A percentile compares a stretch with the other conserved stretches of the same genome.
phyloP scores from a whole-genome alignment of 2,797 vertebrate genomes.

The Notolepis coatsorum region DNA sequence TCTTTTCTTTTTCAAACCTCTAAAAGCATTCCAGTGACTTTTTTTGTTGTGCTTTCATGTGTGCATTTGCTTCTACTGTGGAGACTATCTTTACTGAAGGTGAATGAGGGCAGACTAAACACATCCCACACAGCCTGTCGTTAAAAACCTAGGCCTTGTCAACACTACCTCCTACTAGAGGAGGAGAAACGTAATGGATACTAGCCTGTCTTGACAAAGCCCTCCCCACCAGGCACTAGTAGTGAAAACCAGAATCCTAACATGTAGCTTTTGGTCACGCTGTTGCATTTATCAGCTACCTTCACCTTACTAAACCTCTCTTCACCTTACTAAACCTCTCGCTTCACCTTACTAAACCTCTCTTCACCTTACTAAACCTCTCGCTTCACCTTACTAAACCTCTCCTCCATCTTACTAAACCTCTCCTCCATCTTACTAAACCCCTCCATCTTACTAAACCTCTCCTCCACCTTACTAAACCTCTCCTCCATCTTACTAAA shows the following conservation, averaged over 20 bases:
- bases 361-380: too few species aligned
- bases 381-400: too few species aligned
- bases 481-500: too few species aligned
- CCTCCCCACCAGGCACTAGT: constrained; percentile 36
- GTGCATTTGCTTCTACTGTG: constrained; percentile 51
- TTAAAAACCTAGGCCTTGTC: constrained; percentile 35
- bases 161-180: constrained; percentile 28
- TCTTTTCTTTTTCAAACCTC: too few species aligned
- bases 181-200: constrained; percentile 37
- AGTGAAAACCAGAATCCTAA: constrained; percentile 42
- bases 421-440: too few species aligned
- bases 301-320: too few species aligned
- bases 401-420: too few species aligned
- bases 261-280: constrained; percentile 26
- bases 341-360: too few species aligned
- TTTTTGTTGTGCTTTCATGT: constrained; percentile 42
- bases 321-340: too few species aligned
- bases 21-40: constrained; percentile 59
- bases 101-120: constrained; percentile 54
- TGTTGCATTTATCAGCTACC: constrained; percentile 32
- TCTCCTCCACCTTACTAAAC: too few species aligned
- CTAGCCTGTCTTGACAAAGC: constrained; percentile 55
- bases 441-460: too few species aligned
- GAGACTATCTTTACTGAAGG: constrained; percentile 56
- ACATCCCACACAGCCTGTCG: constrained; percentile 51